phyloP scores from a whole-genome alignment of 2,113 vertebrate genomes.

The Corvus cornix region DNA sequence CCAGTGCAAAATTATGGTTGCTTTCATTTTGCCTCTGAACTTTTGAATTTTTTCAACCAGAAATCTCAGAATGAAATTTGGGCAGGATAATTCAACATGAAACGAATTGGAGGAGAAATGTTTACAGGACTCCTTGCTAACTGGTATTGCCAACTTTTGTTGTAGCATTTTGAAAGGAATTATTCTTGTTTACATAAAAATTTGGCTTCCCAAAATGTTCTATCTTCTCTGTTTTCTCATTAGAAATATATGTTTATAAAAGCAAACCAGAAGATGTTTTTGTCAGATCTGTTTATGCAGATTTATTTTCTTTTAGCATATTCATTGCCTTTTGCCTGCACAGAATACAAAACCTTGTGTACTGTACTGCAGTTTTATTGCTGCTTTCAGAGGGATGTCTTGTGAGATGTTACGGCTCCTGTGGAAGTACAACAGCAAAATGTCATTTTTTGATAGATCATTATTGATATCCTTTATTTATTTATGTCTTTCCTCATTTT shows the following conservation, averaged over 20 bases:
- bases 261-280: not conserved
- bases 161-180: not conserved
- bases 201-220: not conserved
- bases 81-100: not conserved
- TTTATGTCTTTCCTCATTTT: conserved; percentile 40
- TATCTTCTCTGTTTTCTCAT: not conserved
- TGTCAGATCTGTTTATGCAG: conserved; percentile 15
- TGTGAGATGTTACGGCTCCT: conserved; percentile 60
- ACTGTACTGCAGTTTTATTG: conserved; percentile 58
- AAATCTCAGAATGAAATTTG: not conserved
- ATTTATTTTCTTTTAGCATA: conserved; percentile 61
- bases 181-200: not conserved
- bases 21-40: not conserved
- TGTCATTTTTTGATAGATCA: conserved; percentile 48
- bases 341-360: conserved; percentile 26
- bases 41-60: not conserved
- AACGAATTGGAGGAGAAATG: not conserved
- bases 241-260: not conserved
- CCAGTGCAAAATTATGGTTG: not conserved
- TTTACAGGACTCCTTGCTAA: not conserved
- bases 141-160: not conserved
- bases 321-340: conserved; percentile 63
- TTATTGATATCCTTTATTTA: conserved; percentile 54
- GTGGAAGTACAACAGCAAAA: conserved; percentile 30
- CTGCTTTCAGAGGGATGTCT: conserved; percentile 37